Evolutionary conservation across 2,113 vertebrate species (phyloP).

Genomic region (Helogale parvula): DNA sequence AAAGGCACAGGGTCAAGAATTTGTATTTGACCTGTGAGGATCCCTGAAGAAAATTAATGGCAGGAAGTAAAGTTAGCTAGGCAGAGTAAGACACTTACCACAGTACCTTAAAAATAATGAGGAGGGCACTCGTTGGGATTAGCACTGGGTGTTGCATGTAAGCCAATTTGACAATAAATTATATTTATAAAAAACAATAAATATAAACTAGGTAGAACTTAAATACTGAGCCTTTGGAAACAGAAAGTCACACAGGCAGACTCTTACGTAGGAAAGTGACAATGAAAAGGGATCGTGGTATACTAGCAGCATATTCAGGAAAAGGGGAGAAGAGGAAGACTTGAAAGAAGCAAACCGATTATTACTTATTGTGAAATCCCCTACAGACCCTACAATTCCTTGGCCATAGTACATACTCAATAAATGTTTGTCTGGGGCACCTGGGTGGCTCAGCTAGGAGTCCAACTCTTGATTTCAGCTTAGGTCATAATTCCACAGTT

Average conservation of each 20-base stretch:
- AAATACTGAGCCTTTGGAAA: background rate
- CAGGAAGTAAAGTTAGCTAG: background rate
- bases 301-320: background rate
- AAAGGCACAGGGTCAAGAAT: background rate
- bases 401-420: background rate
- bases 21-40: background rate
- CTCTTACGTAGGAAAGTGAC: background rate
- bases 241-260: background rate
- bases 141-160: no score
- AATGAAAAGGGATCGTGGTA: background rate
- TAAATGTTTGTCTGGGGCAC: background rate
- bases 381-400: background rate
- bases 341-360: background rate
- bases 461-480: no score
- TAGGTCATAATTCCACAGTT: no score
- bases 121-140: no score
- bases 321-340: background rate
- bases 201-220: background rate
- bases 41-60: background rate
- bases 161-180: no score
- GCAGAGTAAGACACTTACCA: background rate
- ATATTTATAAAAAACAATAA: background rate
- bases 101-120: background rate
- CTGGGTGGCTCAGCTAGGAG: no score
- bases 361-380: background rate